Percentiles rank a stretch among this genome's conserved stretches.
Evolutionary conservation across 2,797 vertebrate genomes (phyloP).

Genomic region (Arrhamphus sclerolepis): DNA sequence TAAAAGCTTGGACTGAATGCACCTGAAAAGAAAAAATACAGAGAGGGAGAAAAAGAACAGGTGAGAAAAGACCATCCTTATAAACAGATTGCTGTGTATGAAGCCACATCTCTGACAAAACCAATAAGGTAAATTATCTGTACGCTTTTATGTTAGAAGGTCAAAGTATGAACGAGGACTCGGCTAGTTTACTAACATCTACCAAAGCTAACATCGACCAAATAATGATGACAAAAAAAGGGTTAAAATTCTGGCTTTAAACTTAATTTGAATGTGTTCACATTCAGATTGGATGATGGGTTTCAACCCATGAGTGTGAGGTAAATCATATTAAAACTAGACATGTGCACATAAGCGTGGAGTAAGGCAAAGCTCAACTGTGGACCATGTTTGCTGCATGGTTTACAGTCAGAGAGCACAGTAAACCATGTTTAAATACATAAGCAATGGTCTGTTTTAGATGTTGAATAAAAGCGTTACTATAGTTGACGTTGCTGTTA

Average conservation of each 20-base stretch:
- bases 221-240: background rate
- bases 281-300: background rate
- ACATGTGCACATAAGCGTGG: background rate
- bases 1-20: slow-evolving; percentile 78
- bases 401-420: slow-evolving; percentile 4
- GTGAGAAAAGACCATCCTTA: background rate
- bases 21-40: slow-evolving; percentile 66
- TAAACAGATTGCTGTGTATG: background rate
- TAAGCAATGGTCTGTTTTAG: slow-evolving; percentile 9
- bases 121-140: background rate
- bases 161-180: no score
- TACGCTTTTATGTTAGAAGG: no score
- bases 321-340: background rate
- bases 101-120: background rate
- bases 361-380: background rate
- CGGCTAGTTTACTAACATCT: background rate
- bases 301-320: no score
- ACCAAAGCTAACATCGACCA: background rate
- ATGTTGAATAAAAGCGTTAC: slow-evolving; percentile 3
- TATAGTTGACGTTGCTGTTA: no score
- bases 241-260: background rate
- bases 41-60: slow-evolving; percentile 5
- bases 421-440: slow-evolving; percentile 5
- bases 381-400: background rate
- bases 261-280: background rate